Percentiles rank a stretch among this genome's conserved stretches.
Conservation (phyloP, 2,113 vertebrate species). For the Tangachromis dhanisi region DNA sequence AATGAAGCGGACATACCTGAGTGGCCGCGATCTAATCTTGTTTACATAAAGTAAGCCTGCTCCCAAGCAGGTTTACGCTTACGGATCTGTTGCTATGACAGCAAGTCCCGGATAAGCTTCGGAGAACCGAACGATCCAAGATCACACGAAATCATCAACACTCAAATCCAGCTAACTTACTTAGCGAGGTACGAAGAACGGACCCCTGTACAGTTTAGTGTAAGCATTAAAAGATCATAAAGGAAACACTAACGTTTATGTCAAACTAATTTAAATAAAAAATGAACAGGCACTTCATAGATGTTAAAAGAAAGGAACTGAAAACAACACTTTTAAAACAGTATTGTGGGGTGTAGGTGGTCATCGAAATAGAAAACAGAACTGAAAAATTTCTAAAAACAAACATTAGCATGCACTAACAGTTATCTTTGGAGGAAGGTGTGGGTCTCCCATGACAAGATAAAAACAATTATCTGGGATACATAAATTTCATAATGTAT, state of each 20-base stretch:
- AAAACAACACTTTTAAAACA: neutral
- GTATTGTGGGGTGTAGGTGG: accelerated
- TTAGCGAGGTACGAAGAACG: too few species aligned
- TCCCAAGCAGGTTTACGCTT: too few species aligned
- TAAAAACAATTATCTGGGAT: neutral
- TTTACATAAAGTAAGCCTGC: too few species aligned
- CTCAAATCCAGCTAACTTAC: too few species aligned
- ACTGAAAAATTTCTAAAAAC: neutral
- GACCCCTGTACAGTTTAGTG: neutral
- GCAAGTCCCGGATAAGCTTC: too few species aligned
- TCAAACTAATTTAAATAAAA: neutral
- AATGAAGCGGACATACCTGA: too few species aligned
- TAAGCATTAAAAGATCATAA: neutral
- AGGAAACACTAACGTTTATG: neutral
- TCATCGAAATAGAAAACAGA: neutral
- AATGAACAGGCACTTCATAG: neutral
- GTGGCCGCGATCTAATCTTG: too few species aligned
- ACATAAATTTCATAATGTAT: neutral
- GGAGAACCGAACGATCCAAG: too few species aligned
- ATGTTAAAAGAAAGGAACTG: neutral
- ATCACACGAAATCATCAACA: too few species aligned
- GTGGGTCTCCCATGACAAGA: neutral
- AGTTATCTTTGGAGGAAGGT: neutral
- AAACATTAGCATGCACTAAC: neutral
- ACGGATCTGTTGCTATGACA: too few species aligned